phyloP scores from a whole-genome alignment of 2,113 vertebrate genomes.

The Stegastes partitus region DNA sequence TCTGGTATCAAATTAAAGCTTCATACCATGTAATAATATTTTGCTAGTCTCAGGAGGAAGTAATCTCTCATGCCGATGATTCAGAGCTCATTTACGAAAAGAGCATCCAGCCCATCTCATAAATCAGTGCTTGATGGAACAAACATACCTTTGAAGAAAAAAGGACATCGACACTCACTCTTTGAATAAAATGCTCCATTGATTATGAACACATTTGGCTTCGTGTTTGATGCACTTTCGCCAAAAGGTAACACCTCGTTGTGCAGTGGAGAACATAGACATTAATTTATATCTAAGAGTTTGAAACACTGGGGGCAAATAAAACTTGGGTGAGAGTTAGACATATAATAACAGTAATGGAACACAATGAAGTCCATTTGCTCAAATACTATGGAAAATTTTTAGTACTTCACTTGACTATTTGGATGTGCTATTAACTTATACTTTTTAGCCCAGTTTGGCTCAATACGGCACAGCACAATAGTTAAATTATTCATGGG shows the following conservation, averaged over 20 bases:
- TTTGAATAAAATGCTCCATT: slow-evolving; percentile 70
- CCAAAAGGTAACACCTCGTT: slow-evolving; percentile 43
- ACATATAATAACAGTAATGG: neutral
- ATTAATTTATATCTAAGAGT: slow-evolving; percentile 17
- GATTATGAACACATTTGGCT: slow-evolving; percentile 56
- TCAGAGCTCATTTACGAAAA: slow-evolving; percentile 72
- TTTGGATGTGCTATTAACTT: too few relatives aligned
- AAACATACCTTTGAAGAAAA: slow-evolving; percentile 74
- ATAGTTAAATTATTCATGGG: too few relatives aligned
- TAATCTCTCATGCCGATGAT: slow-evolving; percentile 75
- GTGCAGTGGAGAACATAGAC: neutral
- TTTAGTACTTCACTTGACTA: too few relatives aligned
- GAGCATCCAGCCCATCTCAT: slow-evolving; percentile 60
- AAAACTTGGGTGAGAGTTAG: neutral
- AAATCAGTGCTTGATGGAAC: slow-evolving; percentile 81
- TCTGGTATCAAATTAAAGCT: slow-evolving; percentile 79
- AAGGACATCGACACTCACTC: slow-evolving; percentile 32
- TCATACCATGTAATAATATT: slow-evolving; percentile 75
- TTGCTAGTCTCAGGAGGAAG: slow-evolving; percentile 76
- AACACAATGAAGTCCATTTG: neutral
- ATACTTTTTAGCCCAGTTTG: too few relatives aligned
- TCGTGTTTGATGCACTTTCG: slow-evolving; percentile 15
- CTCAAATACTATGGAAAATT: too few relatives aligned
- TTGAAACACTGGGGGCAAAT: slow-evolving; percentile 12
- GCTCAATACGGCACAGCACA: too few relatives aligned